These are phyloP conservation scores for Myripristis murdjan DNA, from an alignment of 2,797 vertebrate genomes.

Conservation along the genomic window DNA sequence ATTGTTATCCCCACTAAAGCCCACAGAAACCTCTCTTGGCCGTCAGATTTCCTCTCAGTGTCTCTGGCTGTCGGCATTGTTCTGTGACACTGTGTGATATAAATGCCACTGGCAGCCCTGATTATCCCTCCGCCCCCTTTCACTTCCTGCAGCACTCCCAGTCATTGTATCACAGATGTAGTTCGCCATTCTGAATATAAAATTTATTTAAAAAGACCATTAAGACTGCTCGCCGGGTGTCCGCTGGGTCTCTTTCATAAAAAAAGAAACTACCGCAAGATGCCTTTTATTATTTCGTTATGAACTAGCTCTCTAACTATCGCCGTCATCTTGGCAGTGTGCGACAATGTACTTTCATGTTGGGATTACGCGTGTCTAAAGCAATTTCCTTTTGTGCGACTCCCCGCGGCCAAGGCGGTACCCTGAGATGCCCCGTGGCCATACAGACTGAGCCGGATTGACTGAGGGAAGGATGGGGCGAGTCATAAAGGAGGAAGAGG, in stretches of 20 bases:
- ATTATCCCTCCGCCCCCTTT: constrained; percentile 50
- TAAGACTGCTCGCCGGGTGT: constrained; percentile 48
- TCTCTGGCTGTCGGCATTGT: constrained; percentile 68
- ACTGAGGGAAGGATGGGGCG: constrained; percentile 25
- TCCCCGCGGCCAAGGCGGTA: constrained; percentile 3
- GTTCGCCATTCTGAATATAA: constrained; percentile 62
- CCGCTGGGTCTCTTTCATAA: constrained; percentile 51
- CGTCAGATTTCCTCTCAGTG: constrained; percentile 58
- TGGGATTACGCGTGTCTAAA: constrained; percentile 53
- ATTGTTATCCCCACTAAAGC: constrained; percentile 73
- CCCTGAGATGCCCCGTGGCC: constrained; percentile 24
- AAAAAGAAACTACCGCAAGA: constrained; percentile 35
- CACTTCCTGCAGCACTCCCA: constrained; percentile 28
- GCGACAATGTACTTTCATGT: constrained; percentile 42
- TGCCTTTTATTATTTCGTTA: constrained; percentile 50
- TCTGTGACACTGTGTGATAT: constrained; percentile 72
- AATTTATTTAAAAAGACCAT: constrained; percentile 54
- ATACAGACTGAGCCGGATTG: constrained; percentile 19
- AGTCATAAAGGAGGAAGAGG: constrained; percentile 28
- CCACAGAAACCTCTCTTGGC: constrained; percentile 63
- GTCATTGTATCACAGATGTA: constrained; percentile 49
- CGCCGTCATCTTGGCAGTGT: constrained; percentile 40
- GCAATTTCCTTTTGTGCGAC: constrained; percentile 47
- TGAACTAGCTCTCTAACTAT: constrained; percentile 48
- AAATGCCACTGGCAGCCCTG: constrained; percentile 62